Percentiles rank a stretch among this genome's conserved stretches.
Evolutionary conservation across 1,140 invertebrate genomes (phyloP).

Genomic region (Lordiphosa mommai): DNA sequence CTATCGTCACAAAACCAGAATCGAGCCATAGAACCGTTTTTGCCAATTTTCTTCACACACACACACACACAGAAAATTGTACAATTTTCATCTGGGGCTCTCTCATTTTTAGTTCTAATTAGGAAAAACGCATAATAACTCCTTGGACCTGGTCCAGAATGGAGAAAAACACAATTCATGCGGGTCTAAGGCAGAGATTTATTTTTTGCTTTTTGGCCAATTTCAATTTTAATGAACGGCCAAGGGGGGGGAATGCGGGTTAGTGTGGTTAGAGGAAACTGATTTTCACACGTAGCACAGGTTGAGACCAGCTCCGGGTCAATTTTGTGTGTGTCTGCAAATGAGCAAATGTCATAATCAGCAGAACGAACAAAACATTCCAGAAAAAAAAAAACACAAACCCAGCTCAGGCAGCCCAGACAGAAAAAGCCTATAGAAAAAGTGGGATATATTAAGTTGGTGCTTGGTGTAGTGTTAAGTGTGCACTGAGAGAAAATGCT

Average conservation of each 20-base stretch:
- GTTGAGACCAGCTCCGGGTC: background rate
- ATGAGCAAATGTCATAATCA: constrained; percentile 39
- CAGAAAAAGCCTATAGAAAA: too few species aligned
- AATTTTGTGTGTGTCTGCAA: constrained; percentile 13
- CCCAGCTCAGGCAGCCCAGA: too few species aligned
- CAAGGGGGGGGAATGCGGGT: background rate
- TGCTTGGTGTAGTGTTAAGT: too few species aligned
- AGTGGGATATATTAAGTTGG: too few species aligned
- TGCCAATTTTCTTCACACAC: constrained; percentile 57
- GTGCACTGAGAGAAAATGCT: too few species aligned
- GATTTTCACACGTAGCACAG: constrained; percentile 12
- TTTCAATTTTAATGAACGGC: constrained; percentile 47
- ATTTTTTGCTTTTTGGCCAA: constrained; percentile 47
- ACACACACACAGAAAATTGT: constrained; percentile 23
- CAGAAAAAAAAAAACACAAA: too few species aligned
- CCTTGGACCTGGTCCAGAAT: constrained; percentile 8
- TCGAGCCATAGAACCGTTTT: constrained; percentile 21
- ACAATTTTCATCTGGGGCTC: constrained; percentile 14
- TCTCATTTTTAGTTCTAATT: constrained; percentile 49
- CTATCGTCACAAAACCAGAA: constrained; percentile 25
- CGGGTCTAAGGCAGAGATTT: constrained; percentile 13
- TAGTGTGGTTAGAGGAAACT: background rate
- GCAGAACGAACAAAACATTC: background rate
- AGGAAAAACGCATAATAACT: constrained; percentile 67
- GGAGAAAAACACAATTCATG: constrained; percentile 23